phyloP scores from a whole-genome alignment of 2,113 vertebrate species.

The Dascyllus trimaculatus region DNA sequence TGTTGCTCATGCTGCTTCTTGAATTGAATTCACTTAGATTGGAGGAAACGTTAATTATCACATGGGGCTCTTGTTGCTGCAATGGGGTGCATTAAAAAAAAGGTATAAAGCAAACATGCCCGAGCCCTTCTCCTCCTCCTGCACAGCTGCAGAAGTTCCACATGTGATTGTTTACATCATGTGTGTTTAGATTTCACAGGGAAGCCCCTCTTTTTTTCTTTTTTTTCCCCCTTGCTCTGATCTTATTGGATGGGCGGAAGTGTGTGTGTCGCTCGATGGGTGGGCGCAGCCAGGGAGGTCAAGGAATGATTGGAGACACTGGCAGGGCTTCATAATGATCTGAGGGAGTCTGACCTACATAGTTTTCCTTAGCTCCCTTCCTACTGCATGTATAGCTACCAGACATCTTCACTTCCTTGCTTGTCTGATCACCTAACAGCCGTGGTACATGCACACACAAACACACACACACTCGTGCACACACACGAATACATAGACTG shows the following conservation, averaged over 20 bases:
- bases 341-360: slow-evolving; percentile 8
- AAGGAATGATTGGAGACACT: slow-evolving; percentile 30
- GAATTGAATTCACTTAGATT: neutral
- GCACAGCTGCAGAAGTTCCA: slow-evolving; percentile 43
- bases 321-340: neutral
- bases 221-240: slow-evolving; percentile 1
- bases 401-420: slow-evolving; percentile 15
- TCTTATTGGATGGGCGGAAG: slow-evolving; percentile 38
- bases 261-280: slow-evolving; percentile 31
- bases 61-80: neutral
- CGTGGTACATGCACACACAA: neutral
- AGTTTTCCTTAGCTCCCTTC: neutral
- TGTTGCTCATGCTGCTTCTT: slow-evolving; percentile 16
- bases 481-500: slow-evolving; percentile 28
- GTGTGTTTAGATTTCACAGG: slow-evolving; percentile 49
- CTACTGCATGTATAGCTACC: neutral
- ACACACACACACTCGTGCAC: neutral
- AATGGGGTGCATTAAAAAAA: slow-evolving; percentile 10
- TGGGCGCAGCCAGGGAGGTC: slow-evolving; percentile 19
- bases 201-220: slow-evolving; percentile 31
- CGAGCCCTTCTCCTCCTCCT: neutral
- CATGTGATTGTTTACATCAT: slow-evolving; percentile 61
- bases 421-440: slow-evolving; percentile 20
- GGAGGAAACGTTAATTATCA: slow-evolving; percentile 1
- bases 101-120: neutral